phyloP scores from a whole-genome alignment of 2,797 vertebrate genomes.

The Naso thynnoides region DNA sequence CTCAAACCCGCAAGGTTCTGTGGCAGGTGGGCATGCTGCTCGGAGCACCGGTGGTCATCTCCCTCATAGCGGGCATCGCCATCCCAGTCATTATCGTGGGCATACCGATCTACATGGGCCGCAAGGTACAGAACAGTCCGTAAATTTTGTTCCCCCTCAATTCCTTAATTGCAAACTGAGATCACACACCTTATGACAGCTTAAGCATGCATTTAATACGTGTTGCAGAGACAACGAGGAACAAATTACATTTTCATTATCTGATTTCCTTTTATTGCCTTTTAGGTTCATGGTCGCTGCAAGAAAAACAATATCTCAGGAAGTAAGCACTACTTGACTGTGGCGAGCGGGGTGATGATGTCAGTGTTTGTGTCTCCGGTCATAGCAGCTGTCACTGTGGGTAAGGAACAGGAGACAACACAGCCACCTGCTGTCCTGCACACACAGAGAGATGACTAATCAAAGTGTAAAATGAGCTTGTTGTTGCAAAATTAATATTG shows the following conservation, averaged over 20 bases:
- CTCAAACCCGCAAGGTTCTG: conserved; percentile 89
- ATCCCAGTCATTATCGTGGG: conserved; percentile 92
- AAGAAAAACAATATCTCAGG: conserved; percentile 91
- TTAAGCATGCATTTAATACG: background rate
- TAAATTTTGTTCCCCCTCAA: too few species aligned
- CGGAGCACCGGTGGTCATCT: conserved; percentile 91
- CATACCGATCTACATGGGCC: conserved; percentile 92
- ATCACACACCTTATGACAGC: too few species aligned
- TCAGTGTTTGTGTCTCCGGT: conserved; percentile 92
- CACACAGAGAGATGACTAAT: background rate
- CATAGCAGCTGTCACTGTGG: conserved; percentile 90
- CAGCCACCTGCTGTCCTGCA: background rate
- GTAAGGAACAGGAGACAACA: conserved; percentile 78
- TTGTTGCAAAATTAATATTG: background rate
- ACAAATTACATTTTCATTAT: conserved; percentile 29
- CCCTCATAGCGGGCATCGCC: conserved; percentile 89
- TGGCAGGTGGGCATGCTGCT: conserved; percentile 94
- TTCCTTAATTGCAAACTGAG: too few species aligned
- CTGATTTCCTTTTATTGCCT: conserved; percentile 46
- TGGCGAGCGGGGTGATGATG: conserved; percentile 90
- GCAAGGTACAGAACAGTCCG: conserved; percentile 83
- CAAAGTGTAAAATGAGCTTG: background rate
- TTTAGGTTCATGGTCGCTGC: conserved; percentile 90
- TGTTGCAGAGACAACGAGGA: conserved; percentile 12
- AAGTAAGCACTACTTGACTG: conserved; percentile 92